phyloP scores from a whole-genome alignment of 2,797 vertebrate species.

The Melanotaenia parkinsoni region DNA sequence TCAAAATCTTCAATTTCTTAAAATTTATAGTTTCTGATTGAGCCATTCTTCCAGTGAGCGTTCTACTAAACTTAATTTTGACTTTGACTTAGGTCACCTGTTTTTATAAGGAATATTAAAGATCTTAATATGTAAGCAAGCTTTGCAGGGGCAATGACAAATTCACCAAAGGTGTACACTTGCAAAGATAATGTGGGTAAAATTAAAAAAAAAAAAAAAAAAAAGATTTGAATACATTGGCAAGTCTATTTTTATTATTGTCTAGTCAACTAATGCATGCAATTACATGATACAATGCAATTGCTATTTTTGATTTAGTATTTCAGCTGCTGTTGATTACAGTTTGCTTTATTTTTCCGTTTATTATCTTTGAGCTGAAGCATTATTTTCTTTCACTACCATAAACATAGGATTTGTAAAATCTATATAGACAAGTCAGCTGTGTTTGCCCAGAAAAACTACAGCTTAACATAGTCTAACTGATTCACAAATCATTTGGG shows the following conservation, averaged over 20 bases:
- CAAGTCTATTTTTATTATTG: neutral
- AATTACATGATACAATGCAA: neutral
- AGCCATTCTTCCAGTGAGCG: neutral
- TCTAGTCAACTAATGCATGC: neutral
- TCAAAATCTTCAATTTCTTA: neutral
- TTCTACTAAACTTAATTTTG: too few species aligned
- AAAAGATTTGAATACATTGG: too few species aligned
- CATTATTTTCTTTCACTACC: neutral
- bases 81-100: too few species aligned
- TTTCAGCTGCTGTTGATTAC: too few species aligned
- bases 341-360: too few species aligned
- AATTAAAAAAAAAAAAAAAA: neutral
- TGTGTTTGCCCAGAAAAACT: slow-evolving; percentile 10
- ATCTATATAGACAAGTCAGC: neutral
- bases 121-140: too few species aligned
- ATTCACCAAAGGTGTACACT: neutral
- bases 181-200: neutral
- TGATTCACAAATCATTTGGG: slow-evolving; percentile 1
- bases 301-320: neutral
- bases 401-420: neutral
- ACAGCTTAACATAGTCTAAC: slow-evolving; percentile 11
- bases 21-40: neutral
- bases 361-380: too few species aligned
- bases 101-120: too few species aligned
- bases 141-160: too few species aligned